These are phyloP conservation scores for Xanthia icteritia DNA, from an alignment of 2,888 invertebrate genomes.

Conservation along the genomic window DNA sequence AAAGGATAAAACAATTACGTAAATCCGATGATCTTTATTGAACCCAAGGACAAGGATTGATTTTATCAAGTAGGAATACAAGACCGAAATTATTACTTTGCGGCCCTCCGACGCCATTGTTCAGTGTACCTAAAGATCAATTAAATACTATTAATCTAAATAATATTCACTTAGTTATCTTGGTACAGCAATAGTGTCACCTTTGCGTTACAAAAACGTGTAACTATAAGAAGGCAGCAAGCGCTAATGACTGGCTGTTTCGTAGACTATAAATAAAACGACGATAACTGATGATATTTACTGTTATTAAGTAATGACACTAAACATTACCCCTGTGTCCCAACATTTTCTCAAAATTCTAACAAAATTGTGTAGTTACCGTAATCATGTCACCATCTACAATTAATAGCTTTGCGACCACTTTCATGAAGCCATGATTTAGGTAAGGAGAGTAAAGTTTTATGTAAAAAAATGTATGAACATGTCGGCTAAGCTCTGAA, in stretches of 20 bases:
- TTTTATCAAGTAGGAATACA: too few species aligned
- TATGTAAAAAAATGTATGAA: background rate
- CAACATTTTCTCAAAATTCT: background rate
- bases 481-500: background rate
- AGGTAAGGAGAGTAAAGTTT: background rate
- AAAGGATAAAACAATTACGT: too few species aligned
- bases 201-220: background rate
- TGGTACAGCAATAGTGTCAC: background rate
- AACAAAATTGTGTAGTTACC: background rate
- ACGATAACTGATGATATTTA: background rate
- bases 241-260: background rate
- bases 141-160: background rate
- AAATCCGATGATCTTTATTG: background rate
- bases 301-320: background rate
- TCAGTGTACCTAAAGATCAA: background rate
- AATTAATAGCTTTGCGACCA: background rate
- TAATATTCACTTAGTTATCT: constrained; percentile 11
- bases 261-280: background rate
- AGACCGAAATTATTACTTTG: background rate
- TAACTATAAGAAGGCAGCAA: background rate
- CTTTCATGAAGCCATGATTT: background rate
- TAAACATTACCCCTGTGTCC: background rate
- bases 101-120: too few species aligned
- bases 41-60: background rate
- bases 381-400: background rate